Percentiles rank a stretch among this genome's conserved stretches.
Evolutionary conservation across 2,113 vertebrate species (phyloP).

Genomic region (Candoia aspera): DNA sequence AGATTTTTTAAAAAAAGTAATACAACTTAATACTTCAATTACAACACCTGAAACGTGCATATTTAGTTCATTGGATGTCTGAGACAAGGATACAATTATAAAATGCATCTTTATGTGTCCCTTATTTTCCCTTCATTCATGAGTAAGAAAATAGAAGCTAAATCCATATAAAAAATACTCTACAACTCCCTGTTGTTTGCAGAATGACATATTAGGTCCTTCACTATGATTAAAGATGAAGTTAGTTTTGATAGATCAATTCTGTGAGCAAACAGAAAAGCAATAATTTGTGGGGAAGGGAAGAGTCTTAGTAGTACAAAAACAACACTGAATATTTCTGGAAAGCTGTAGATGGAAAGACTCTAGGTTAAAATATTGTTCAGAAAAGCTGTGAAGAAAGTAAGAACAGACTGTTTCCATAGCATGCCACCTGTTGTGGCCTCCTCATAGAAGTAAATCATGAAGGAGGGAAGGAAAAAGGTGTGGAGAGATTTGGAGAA

Average conservation of each 20-base stretch:
- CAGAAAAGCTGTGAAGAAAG: background rate
- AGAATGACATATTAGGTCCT: background rate
- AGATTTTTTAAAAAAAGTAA: background rate
- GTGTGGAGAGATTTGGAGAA: no score
- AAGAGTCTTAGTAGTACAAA: background rate
- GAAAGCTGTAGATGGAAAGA: background rate
- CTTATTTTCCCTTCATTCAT: background rate
- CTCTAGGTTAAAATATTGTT: background rate
- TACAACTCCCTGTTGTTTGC: slow-evolving; percentile 11
- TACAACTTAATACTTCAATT: background rate
- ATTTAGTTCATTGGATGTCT: background rate
- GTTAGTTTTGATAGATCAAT: slow-evolving; percentile 11
- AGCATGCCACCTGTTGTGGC: background rate
- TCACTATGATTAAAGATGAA: background rate
- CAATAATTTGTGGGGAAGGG: background rate
- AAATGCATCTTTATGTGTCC: slow-evolving; percentile 14
- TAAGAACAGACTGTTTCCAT: background rate
- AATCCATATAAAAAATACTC: slow-evolving; percentile 18
- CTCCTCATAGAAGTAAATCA: no score
- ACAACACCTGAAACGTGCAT: background rate
- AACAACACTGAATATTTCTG: background rate
- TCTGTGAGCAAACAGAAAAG: background rate
- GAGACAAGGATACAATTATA: slow-evolving; percentile 4
- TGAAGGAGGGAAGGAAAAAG: no score
- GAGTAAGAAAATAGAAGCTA: slow-evolving; percentile 1